These are phyloP conservation scores for Dipodomys spectabilis DNA, from an alignment of 2,113 vertebrate species.

Conservation along the genomic window DNA sequence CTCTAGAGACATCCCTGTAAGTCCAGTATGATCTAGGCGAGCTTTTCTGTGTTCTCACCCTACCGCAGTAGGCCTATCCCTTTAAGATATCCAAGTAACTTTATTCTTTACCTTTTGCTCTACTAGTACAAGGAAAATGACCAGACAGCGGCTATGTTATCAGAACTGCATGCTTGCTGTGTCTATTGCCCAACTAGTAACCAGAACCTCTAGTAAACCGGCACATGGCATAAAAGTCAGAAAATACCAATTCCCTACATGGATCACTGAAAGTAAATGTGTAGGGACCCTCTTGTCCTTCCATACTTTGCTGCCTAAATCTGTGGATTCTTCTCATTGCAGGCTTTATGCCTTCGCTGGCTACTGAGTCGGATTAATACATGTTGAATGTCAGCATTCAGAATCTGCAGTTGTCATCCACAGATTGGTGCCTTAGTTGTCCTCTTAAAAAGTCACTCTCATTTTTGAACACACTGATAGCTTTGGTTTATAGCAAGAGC, in stretches of 20 bases:
- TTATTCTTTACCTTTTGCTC: not conserved
- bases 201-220: not conserved
- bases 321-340: not conserved
- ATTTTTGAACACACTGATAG: not conserved
- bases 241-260: not conserved
- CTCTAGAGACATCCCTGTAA: too few relatives aligned
- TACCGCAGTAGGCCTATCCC: not conserved
- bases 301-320: not conserved
- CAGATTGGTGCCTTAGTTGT: not conserved
- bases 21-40: too few relatives aligned
- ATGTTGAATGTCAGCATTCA: not conserved
- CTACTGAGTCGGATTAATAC: not conserved
- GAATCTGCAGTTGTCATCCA: not conserved
- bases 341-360: not conserved
- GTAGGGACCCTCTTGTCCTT: not conserved
- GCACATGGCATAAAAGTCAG: not conserved
- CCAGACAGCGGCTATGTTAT: not conserved
- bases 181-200: not conserved
- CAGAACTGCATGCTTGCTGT: not conserved
- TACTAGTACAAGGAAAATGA: not conserved
- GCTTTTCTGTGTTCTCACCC: not conserved
- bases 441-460: not conserved
- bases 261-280: not conserved
- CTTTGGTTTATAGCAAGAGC: not conserved
- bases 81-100: not conserved